Base-by-base conservation (phyloP, 1,140 invertebrate species). In the Cotesia glomerata region DNA sequence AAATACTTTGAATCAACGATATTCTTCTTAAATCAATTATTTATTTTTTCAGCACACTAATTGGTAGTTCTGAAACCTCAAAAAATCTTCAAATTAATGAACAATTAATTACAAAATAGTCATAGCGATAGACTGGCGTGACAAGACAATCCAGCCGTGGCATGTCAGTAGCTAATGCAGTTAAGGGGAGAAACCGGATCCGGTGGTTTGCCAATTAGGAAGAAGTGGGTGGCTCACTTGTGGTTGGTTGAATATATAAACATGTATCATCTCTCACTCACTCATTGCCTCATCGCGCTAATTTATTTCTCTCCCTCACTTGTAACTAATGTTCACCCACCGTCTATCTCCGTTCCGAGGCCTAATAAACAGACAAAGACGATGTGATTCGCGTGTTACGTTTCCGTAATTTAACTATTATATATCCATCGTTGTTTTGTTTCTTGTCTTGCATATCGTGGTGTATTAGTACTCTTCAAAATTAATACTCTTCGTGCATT, bases 191-290 rank as follows among this genome's bases (percentile, higher is more conserved):
- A 75, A 75, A 75, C 73, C 69, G 65, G 73, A 75, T 75, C 73
- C 73, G 69, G 73, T 68, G 71, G 73, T 75, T 75, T 75, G 73
- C 73, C 73, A 75, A 75, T 75, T 75, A 75, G 73, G 69, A 75
- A 75, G 69, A 75, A 75, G 73, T 75, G 73, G 73, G 73, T 75
- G 73, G 73, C 73, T 75, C 69, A 72, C 58, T 51, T 49, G 32
- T 39, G 63, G 32, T 68, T 56, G 18, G 52, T 65, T 69, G 61
- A 35, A 49, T 73, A 67, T 59, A 72, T 62, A 72, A 67, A 56
- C 65, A 16, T 13, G n/a, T 45, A 45, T 45, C 39, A 61, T 39
- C 62, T 64, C 62, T 36, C 35, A 36, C 35, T 36, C 35, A n/a
- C 52, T 18, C 52, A 32, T 13, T 5, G 7, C 13, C 11, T 32